phyloP scores from a whole-genome alignment of 2,888 invertebrate genomes.

The Nomada goodeniana region DNA sequence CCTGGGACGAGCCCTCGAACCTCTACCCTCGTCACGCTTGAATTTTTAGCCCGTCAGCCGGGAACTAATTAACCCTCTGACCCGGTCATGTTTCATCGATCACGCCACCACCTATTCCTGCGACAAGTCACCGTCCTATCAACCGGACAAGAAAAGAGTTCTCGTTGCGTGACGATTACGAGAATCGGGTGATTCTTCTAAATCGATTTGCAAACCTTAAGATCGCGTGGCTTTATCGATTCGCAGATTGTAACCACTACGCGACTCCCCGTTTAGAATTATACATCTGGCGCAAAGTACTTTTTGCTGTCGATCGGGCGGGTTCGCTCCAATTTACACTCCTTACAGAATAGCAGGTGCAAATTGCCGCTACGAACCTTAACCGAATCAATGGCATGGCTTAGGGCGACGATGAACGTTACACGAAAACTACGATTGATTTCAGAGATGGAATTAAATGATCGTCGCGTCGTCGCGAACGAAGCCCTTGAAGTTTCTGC shows the following conservation, averaged over 20 bases:
- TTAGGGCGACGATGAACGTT: not conserved
- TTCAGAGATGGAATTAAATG: not conserved
- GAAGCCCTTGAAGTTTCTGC: not conserved
- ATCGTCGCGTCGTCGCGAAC: not conserved
- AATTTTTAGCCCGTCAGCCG: constrained; percentile 30
- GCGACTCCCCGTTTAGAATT: too few species aligned
- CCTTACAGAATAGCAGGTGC: not conserved
- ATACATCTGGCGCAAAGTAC: too few species aligned
- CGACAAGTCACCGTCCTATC: constrained; percentile 5
- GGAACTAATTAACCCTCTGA: constrained; percentile 51
- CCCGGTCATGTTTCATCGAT: constrained; percentile 51
- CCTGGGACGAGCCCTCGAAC: constrained; percentile 24
- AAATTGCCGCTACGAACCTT: not conserved
- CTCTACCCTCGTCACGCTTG: constrained; percentile 30
- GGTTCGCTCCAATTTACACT: not conserved
- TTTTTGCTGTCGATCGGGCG: not conserved
- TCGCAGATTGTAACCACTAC: too few species aligned
- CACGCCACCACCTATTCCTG: constrained; percentile 3
- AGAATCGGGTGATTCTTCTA: too few species aligned
- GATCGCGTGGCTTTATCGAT: too few species aligned
- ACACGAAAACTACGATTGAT: not conserved
- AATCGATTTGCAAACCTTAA: too few species aligned
- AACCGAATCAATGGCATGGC: not conserved
- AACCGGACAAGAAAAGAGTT: not conserved
- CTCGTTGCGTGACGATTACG: not conserved